A percentile compares a stretch with the other conserved stretches of the same genome.
phyloP scores from a whole-genome alignment of 92 coral and sea anemone species.

The Pocillopora meandrina region DNA sequence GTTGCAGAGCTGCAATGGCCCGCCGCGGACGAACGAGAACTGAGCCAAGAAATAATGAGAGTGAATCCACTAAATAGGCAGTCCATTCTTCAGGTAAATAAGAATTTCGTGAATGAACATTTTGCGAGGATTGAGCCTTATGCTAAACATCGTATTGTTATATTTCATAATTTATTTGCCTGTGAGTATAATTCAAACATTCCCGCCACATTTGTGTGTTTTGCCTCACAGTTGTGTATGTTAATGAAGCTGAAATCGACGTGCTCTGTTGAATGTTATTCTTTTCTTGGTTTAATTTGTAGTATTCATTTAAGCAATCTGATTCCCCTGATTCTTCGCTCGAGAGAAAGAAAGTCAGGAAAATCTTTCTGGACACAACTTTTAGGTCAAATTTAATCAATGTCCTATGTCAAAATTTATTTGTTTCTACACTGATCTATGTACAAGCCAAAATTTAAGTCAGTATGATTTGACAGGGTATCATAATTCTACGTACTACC shows the following conservation, averaged over 20 bases:
- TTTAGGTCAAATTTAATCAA: no score
- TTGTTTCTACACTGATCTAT: no score
- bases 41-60: slow-evolving; percentile 68
- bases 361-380: no score
- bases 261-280: neutral
- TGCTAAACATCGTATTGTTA: neutral
- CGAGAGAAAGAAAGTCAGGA: no score
- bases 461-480: no score
- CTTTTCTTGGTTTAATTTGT: neutral
- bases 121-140: neutral
- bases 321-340: no score
- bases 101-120: slow-evolving; percentile 14
- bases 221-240: neutral
- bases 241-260: neutral
- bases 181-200: neutral
- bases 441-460: no score
- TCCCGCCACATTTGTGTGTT: slow-evolving; percentile 8
- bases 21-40: slow-evolving; percentile 73
- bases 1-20: slow-evolving; percentile 89
- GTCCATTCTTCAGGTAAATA: slow-evolving; percentile 52
- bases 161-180: no score
- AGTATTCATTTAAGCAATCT: neutral
- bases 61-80: slow-evolving; percentile 34
- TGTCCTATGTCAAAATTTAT: no score
- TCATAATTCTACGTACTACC: no score